phyloP scores from a whole-genome alignment of 2,113 vertebrate species.

The Ranitomeya variabilis region DNA sequence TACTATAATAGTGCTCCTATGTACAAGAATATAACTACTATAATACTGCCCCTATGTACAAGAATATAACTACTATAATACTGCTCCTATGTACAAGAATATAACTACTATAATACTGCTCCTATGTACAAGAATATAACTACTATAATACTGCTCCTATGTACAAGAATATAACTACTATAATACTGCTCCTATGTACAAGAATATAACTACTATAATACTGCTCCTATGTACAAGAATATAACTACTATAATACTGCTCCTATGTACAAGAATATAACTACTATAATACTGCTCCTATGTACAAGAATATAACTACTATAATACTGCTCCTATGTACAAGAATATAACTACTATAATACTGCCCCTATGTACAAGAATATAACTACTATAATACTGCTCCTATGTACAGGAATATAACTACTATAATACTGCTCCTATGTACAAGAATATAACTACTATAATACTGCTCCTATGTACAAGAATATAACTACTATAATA shows the following conservation, averaged over 20 bases:
- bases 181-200: neutral
- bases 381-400: too few relatives aligned
- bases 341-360: constrained; percentile 6
- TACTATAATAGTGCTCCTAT: neutral
- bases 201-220: constrained; percentile 6
- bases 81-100: neutral
- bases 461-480: neutral
- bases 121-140: neutral
- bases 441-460: neutral
- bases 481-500: constrained; percentile 7
- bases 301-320: neutral
- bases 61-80: constrained; percentile 14
- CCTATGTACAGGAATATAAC: neutral
- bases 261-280: constrained; percentile 9
- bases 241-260: neutral
- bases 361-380: neutral
- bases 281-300: constrained; percentile 8
- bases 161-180: neutral
- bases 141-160: neutral
- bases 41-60: neutral
- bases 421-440: neutral
- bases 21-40: neutral
- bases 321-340: constrained; percentile 2
- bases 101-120: constrained; percentile 10
- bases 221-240: neutral